Conservation (phyloP, 2,797 vertebrate genomes). For the Arctocebus calabarensis region DNA sequence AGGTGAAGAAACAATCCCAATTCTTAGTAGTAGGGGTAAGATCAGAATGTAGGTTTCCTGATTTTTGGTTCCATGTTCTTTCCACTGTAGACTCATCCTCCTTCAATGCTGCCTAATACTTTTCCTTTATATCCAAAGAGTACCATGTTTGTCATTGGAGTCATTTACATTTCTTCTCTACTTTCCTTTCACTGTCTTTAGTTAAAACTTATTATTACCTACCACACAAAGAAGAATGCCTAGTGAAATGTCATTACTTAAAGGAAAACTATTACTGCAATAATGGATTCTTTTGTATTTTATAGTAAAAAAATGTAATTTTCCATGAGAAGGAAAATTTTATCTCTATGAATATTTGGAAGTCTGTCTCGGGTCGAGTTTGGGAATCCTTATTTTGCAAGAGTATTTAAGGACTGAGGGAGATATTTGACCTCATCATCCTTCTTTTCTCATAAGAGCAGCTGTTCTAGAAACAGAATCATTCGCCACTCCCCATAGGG, state of each 20-base stretch:
- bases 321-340: slow-evolving; percentile 27
- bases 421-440: slow-evolving; percentile 45
- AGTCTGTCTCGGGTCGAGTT: slow-evolving; percentile 13
- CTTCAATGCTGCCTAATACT: background rate
- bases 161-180: background rate
- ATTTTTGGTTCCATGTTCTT: background rate
- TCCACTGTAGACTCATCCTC: background rate
- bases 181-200: slow-evolving; percentile 2
- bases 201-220: slow-evolving; percentile 15
- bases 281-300: background rate
- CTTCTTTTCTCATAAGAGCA: slow-evolving; percentile 5
- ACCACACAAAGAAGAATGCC: background rate
- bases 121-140: background rate
- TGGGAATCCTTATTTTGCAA: background rate
- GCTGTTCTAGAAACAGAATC: background rate
- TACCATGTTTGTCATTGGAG: background rate
- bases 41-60: background rate
- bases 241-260: background rate
- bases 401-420: background rate
- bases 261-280: background rate
- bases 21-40: background rate
- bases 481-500: background rate
- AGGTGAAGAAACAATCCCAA: background rate
- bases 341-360: slow-evolving; percentile 17
- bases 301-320: background rate